These are phyloP conservation scores for Ladona fulva DNA, from an alignment of 1,140 invertebrate species.

Conservation along the genomic window DNA sequence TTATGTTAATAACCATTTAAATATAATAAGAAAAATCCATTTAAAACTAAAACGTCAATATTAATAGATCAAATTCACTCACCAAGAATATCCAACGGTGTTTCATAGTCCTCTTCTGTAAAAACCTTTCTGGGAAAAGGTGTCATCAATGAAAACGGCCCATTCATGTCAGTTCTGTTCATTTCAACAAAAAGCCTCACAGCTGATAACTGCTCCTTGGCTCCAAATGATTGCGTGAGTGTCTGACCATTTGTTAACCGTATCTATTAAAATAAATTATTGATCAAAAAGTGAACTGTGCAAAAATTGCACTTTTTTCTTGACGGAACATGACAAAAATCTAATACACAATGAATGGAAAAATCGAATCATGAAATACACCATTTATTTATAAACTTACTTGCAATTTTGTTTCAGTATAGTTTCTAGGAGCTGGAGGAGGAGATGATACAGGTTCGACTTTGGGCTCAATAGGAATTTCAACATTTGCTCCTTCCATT, in stretches of 20 bases:
- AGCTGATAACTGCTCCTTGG: conserved; percentile 80
- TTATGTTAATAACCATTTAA: conserved; percentile 21
- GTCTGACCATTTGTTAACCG: conserved; percentile 51
- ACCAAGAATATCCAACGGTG: conserved; percentile 73
- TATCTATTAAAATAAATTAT: conserved; percentile 50
- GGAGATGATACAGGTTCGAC: conserved; percentile 33
- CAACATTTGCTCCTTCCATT: conserved; percentile 19
- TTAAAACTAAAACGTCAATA: conserved; percentile 13
- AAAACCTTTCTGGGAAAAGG: conserved; percentile 81
- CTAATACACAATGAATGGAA: too few relatives aligned
- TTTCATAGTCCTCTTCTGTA: conserved; percentile 75
- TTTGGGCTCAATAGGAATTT: conserved; percentile 21
- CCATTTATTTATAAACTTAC: too few relatives aligned
- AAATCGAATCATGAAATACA: too few relatives aligned
- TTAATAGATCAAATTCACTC: conserved; percentile 26
- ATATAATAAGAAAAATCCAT: too few relatives aligned
- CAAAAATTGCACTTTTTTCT: too few relatives aligned
- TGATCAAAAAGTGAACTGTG: conserved; percentile 44
- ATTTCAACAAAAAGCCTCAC: conserved; percentile 77
- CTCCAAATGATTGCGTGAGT: conserved; percentile 66
- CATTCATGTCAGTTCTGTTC: conserved; percentile 54
- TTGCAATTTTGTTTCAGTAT: conserved; percentile 56
- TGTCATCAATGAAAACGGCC: conserved; percentile 70
- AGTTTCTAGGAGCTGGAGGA: conserved; percentile 38
- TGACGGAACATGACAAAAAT: too few relatives aligned